Conservation (phyloP, 2,888 invertebrate species). For the Agonum fuliginosum region DNA sequence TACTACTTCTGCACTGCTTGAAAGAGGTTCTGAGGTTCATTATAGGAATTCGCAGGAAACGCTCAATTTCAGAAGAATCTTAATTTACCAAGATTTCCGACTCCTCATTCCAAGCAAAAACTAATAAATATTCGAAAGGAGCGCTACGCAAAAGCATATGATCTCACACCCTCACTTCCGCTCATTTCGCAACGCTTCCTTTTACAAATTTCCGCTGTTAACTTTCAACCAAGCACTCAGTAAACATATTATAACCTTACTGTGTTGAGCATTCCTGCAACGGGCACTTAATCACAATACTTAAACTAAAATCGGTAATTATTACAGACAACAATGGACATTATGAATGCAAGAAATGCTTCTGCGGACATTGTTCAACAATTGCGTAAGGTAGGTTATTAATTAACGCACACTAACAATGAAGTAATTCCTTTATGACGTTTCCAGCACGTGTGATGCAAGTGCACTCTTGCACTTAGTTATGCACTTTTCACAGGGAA, state of each 20-base stretch:
- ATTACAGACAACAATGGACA: slow-evolving; percentile 43
- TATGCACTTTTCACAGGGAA: slow-evolving; percentile 24
- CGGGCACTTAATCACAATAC: slow-evolving; percentile 16
- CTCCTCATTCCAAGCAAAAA: slow-evolving; percentile 18
- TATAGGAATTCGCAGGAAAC: too few species aligned
- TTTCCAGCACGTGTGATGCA: slow-evolving; percentile 53
- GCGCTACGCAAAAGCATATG: too few species aligned
- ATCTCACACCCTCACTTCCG: neutral
- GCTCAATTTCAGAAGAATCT: too few species aligned
- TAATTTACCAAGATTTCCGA: neutral
- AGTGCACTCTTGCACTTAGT: neutral
- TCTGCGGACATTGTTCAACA: slow-evolving; percentile 33
- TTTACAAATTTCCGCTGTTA: slow-evolving; percentile 18
- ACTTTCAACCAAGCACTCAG: neutral
- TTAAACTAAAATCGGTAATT: slow-evolving; percentile 23
- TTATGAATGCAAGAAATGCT: slow-evolving; percentile 15
- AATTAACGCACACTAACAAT: slow-evolving; percentile 50
- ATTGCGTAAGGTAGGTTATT: slow-evolving; percentile 40
- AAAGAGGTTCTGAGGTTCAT: too few species aligned
- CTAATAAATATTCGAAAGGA: slow-evolving; percentile 2
- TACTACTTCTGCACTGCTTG: too few species aligned
- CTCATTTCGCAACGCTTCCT: slow-evolving; percentile 25
- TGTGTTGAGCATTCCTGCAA: neutral
- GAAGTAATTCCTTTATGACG: slow-evolving; percentile 51
- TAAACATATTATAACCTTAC: too few species aligned